phyloP scores from a whole-genome alignment of 2,888 invertebrate genomes.

The Chironomus tentans region DNA sequence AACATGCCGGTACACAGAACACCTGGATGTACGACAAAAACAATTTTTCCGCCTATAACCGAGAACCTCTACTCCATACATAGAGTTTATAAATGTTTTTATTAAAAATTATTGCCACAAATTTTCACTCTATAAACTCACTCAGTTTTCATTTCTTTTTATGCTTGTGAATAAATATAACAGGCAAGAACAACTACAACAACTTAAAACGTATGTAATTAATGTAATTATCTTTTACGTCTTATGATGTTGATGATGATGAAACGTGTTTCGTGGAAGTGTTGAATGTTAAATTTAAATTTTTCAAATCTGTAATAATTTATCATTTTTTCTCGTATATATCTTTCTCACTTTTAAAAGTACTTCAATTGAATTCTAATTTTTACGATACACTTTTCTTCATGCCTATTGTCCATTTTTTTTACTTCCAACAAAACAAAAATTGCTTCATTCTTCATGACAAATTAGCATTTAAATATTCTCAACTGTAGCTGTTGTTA shows the following conservation, averaged over 20 bases:
- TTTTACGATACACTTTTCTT: not conserved
- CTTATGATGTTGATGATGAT: not conserved
- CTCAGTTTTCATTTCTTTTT: too few relatives aligned
- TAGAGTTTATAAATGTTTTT: not conserved
- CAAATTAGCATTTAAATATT: constrained; percentile 23
- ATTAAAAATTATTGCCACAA: constrained; percentile 1
- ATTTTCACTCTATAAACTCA: constrained; percentile 4
- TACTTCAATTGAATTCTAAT: not conserved
- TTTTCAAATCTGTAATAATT: not conserved
- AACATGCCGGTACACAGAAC: too few relatives aligned
- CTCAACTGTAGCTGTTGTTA: not conserved
- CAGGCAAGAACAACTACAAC: not conserved
- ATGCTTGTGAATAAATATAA: not conserved
- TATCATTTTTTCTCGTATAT: not conserved
- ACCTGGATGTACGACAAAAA: not conserved
- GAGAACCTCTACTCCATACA: too few relatives aligned
- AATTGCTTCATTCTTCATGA: not conserved
- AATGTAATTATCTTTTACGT: constrained; percentile 3
- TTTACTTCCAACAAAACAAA: too few relatives aligned
- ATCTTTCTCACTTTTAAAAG: not conserved
- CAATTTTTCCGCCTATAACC: not conserved
- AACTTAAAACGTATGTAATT: constrained; percentile 6
- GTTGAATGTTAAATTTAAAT: constrained; percentile 4
- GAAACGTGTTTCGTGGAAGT: not conserved
- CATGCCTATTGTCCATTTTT: not conserved